These are phyloP conservation scores for Pangasius larnaudii DNA, from an alignment of 2,797 vertebrate species.

Conservation along the genomic window DNA sequence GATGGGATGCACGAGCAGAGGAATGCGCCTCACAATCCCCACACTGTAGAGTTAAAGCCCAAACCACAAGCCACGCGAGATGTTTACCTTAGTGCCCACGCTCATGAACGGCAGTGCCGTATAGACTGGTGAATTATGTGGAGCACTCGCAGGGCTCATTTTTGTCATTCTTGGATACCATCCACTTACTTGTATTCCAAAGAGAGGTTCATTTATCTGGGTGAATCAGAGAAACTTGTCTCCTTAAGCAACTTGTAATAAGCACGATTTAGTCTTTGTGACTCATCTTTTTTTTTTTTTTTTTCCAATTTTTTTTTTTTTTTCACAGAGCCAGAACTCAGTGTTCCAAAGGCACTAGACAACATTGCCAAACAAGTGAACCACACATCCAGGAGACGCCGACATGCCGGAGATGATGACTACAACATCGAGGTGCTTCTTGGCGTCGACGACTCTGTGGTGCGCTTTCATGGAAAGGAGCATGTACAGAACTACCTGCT, in stretches of 20 bases:
- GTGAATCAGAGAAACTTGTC: not conserved
- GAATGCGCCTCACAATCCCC: constrained; percentile 77
- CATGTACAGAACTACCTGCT: constrained; percentile 98
- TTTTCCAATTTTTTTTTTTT: not conserved
- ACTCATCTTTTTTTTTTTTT: not conserved
- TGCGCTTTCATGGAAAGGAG: constrained; percentile 96
- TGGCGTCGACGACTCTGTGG: constrained; percentile 94
- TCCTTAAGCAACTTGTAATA: not conserved
- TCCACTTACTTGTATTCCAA: constrained; percentile 6
- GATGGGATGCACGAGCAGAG: constrained; percentile 66
- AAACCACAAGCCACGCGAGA: constrained; percentile 47
- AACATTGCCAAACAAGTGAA: constrained; percentile 80
- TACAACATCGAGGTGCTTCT: constrained; percentile 97
- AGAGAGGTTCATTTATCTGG: not conserved
- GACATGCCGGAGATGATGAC: constrained; percentile 83
- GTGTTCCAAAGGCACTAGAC: constrained; percentile 71
- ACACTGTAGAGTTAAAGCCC: constrained; percentile 71
- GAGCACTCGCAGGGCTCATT: constrained; percentile 11
- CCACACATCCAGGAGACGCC: constrained; percentile 72
- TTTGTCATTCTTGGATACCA: not conserved
- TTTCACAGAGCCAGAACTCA: constrained; percentile 70
- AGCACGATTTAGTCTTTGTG: not conserved
- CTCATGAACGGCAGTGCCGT: constrained; percentile 67
- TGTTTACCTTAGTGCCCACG: constrained; percentile 71
- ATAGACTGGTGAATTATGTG: constrained; percentile 50